A percentile compares a stretch with the other conserved stretches of the same genome.
phyloP scores from a whole-genome alignment of 2,797 vertebrate species.

The Phataginus tetradactyla region DNA sequence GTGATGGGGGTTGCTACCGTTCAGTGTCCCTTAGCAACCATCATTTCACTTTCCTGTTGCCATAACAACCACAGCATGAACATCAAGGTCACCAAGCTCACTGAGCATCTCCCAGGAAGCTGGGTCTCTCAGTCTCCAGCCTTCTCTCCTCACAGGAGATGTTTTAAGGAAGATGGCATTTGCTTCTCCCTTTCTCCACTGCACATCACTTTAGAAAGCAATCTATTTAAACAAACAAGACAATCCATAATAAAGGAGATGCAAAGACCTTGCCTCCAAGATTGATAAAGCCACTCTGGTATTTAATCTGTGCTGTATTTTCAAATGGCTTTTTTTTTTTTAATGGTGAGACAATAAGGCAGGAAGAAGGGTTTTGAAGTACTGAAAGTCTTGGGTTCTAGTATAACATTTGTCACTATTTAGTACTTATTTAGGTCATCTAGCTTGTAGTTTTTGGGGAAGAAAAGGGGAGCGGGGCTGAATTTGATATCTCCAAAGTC shows the following conservation, averaged over 20 bases:
- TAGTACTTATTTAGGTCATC: background rate
- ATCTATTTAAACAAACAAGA: slow-evolving; percentile 44
- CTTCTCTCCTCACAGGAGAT: slow-evolving; percentile 79
- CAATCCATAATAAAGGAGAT: background rate
- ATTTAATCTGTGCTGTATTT: background rate
- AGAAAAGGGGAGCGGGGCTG: background rate
- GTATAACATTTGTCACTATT: background rate
- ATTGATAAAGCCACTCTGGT: background rate
- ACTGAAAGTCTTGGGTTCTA: background rate
- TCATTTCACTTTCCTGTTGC: slow-evolving; percentile 89
- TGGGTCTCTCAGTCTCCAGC: slow-evolving; percentile 77
- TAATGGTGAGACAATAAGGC: background rate
- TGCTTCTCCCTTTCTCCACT: slow-evolving; percentile 69
- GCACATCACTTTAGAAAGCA: slow-evolving; percentile 14
- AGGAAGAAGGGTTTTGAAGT: background rate
- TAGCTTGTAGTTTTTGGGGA: background rate
- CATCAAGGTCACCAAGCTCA: slow-evolving; percentile 90
- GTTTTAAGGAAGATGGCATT: slow-evolving; percentile 78
- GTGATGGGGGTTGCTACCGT: slow-evolving; percentile 81
- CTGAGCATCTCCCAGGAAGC: slow-evolving; percentile 83
- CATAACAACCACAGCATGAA: slow-evolving; percentile 90
- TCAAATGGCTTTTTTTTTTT: background rate
- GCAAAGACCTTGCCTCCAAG: background rate
- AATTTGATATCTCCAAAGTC: background rate
- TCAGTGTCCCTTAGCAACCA: slow-evolving; percentile 87